Evolutionary conservation across 2,888 invertebrate species (phyloP).

Genomic region (Uropetala carovei): DNA sequence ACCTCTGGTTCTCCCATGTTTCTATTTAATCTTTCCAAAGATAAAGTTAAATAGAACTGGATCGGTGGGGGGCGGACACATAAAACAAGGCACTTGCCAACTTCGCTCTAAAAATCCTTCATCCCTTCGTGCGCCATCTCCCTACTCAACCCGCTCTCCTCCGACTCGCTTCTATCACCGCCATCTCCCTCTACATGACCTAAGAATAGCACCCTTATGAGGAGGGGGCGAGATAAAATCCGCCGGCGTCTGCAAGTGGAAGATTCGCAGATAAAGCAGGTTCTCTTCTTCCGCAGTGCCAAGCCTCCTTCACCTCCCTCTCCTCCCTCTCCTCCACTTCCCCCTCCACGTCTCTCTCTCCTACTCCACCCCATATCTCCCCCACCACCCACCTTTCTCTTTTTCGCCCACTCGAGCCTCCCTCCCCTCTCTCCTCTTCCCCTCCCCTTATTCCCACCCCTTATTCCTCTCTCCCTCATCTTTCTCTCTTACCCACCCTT

Average conservation of each 20-base stretch:
- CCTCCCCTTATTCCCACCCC: no score
- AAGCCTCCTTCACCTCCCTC: neutral
- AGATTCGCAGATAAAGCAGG: slow-evolving; percentile 35
- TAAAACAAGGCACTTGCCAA: neutral
- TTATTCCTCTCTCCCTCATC: no score
- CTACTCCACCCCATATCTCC: neutral
- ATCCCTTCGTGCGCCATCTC: no score
- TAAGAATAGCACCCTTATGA: slow-evolving; percentile 5
- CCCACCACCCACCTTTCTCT: no score
- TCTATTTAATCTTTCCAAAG: neutral
- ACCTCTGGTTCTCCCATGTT: neutral
- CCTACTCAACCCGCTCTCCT: neutral
- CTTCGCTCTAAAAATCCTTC: neutral
- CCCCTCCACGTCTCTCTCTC: neutral
- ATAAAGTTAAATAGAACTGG: slow-evolving; percentile 19
- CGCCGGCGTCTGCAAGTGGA: slow-evolving; percentile 24
- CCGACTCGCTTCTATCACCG: neutral
- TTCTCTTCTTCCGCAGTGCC: slow-evolving; percentile 17
- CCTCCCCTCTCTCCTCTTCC: no score
- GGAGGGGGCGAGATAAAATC: slow-evolving; percentile 25
- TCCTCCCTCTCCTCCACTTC: neutral
- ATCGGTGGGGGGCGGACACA: neutral
- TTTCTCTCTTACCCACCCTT: no score
- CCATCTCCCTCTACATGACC: neutral
- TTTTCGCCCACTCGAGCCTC: no score